Conservation (phyloP, 2,113 vertebrate genomes). For the Gobio gobio region DNA sequence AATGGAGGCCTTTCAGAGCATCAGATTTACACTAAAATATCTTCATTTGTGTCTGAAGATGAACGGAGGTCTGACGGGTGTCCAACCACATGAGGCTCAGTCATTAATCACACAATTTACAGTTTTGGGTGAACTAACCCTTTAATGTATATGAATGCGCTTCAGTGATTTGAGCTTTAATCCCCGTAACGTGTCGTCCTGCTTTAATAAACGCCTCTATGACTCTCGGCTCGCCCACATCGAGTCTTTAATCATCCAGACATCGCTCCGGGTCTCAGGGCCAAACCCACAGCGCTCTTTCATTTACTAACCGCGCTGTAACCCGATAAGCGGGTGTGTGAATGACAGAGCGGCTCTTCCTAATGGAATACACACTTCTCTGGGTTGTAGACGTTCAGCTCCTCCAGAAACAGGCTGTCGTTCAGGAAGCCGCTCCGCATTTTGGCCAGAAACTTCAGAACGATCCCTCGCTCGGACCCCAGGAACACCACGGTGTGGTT, state of each 20-base stretch:
- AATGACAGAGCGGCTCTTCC: constrained; percentile 77
- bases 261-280: constrained; percentile 60
- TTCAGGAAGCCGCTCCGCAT: constrained; percentile 91
- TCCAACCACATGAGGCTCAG: no score
- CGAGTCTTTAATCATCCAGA: constrained; percentile 65
- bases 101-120: no score
- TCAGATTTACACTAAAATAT: no score
- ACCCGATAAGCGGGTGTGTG: constrained; percentile 76
- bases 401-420: constrained; percentile 96
- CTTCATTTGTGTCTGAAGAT: no score
- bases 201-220: no score
- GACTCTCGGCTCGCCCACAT: neutral
- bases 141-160: no score
- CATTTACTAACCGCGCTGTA: constrained; percentile 77
- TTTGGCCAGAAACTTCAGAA: constrained; percentile 96
- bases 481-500: constrained; percentile 96
- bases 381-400: constrained; percentile 94
- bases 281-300: constrained; percentile 68
- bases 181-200: no score
- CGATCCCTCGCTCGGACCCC: constrained; percentile 95
- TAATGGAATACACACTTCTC: constrained; percentile 86
- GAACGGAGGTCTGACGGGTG: no score
- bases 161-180: no score
- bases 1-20: no score
- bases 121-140: no score